Percentiles rank a stretch among this genome's conserved stretches.
Conservation (phyloP, 2,797 vertebrate species). For the Phoxinus dragarum region DNA sequence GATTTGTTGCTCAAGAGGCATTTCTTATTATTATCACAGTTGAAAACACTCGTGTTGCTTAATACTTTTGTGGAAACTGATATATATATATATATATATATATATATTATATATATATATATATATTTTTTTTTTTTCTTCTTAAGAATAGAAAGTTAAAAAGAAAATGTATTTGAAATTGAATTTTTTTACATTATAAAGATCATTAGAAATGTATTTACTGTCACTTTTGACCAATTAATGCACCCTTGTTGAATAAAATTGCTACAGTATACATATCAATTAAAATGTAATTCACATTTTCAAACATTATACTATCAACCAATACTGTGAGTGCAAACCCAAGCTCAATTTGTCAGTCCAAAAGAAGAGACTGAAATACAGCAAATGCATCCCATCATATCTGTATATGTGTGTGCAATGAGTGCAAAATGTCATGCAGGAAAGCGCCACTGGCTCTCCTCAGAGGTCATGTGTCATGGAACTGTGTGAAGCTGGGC, state of each 20-base stretch:
- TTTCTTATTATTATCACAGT: neutral
- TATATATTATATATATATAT: no score
- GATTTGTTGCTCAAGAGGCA: neutral
- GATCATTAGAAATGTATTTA: neutral
- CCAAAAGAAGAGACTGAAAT: neutral
- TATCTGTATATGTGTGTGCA: conserved; percentile 13
- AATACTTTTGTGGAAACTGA: neutral
- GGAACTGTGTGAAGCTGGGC: conserved; percentile 25
- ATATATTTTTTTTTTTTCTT: neutral
- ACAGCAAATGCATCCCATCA: conserved; percentile 13
- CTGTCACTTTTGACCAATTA: neutral
- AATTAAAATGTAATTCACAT: neutral
- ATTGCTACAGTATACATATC: neutral
- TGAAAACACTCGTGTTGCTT: neutral
- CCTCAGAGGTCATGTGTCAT: conserved; percentile 29
- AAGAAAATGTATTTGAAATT: neutral
- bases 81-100: no score
- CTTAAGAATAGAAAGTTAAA: neutral
- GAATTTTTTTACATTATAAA: neutral
- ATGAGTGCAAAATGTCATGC: conserved; percentile 2
- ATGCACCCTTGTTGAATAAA: neutral
- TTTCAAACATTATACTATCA: neutral
- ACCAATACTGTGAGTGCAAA: neutral
- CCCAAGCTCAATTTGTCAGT: neutral
- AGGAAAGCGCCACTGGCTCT: conserved; percentile 1